These are phyloP conservation scores for Nasonovia ribisnigri DNA, from an alignment of 2,888 invertebrate species.

Conservation along the genomic window DNA sequence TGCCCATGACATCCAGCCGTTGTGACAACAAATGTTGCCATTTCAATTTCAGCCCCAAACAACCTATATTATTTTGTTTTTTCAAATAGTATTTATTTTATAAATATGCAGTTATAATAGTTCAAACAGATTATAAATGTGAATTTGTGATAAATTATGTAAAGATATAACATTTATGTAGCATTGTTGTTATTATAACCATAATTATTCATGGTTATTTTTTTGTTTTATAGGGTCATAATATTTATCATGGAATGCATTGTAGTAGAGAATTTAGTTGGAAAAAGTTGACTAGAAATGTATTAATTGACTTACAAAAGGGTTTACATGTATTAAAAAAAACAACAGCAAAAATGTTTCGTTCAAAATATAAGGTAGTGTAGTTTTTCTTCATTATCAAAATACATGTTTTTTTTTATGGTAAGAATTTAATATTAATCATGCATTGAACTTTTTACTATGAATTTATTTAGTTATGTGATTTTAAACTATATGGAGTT, in stretches of 20 bases:
- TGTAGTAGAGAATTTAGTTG: constrained; percentile 70
- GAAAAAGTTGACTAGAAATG: constrained; percentile 83
- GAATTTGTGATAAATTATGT: neutral
- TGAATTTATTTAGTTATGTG: constrained; percentile 73
- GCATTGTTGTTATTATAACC: too few species aligned
- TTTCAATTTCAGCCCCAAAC: too few species aligned
- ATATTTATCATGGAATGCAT: constrained; percentile 91
- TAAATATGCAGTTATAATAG: neutral
- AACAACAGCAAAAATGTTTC: constrained; percentile 78
- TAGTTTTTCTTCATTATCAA: neutral
- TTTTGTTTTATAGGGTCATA: constrained; percentile 75
- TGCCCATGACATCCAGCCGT: too few species aligned
- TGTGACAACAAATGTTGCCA: too few species aligned
- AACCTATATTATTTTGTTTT: neutral
- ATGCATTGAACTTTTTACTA: neutral
- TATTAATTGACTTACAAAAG: constrained; percentile 92
- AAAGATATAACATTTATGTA: too few species aligned
- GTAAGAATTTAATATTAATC: neutral
- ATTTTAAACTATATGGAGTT: constrained; percentile 78
- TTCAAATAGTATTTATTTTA: neutral
- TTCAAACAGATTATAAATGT: neutral
- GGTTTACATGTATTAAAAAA: constrained; percentile 77
- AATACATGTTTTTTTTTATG: neutral
- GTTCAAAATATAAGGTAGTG: constrained; percentile 79
- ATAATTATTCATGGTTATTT: neutral